Base-by-base conservation (phyloP, 2,797 vertebrate species). In the Tokudaia muenninki region DNA sequence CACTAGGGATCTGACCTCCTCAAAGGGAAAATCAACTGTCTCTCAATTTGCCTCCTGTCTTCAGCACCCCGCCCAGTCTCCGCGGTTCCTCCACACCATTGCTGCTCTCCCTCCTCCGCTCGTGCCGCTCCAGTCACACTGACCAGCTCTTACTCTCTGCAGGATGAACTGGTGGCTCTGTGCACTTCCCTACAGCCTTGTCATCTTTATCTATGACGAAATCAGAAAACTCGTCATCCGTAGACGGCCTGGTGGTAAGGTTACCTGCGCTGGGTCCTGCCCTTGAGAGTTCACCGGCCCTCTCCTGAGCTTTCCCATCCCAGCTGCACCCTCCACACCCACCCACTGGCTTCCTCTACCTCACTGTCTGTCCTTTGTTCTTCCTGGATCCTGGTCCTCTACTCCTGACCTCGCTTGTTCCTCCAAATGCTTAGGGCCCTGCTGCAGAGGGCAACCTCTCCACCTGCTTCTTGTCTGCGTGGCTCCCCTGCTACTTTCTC, bases 131-230 rank as follows among this genome's bases (percentile, higher is more conserved):
- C 29, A 57, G 78, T 44, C 78, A 22, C 22, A 1, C 61, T 96
- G 78, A 95, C 65, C 11, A 19, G 3, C 74, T 22, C 59, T 86
- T 81, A 7, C 47, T 44, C 67, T 34, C 59, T n/a, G 2, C 97
- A 99, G 98, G 97, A 75, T 97, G n/a, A 81, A 83, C 3, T 99
- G 98, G 98, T 99, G 98, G 98, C 55, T 98, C 96, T 98, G 98
- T 7, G 98, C 98, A 31, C 65, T 97, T 72, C 98, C 98, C 61
- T 99, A 98, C 97, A 97, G 98, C 87, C 3, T 98, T 8, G 82
- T 99, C 24, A 98, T 99, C 98, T 98, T 98, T 22, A 9, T 97
- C 84, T 99, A 98, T 0, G 98, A 99, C 2, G 98, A 98, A 93
- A 50, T 97, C 13, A 95, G 98, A 67, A 99, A 97, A 81, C 52